These are phyloP conservation scores for Trachurus trachurus DNA, from an alignment of 2,797 vertebrate species.

Conservation along the genomic window DNA sequence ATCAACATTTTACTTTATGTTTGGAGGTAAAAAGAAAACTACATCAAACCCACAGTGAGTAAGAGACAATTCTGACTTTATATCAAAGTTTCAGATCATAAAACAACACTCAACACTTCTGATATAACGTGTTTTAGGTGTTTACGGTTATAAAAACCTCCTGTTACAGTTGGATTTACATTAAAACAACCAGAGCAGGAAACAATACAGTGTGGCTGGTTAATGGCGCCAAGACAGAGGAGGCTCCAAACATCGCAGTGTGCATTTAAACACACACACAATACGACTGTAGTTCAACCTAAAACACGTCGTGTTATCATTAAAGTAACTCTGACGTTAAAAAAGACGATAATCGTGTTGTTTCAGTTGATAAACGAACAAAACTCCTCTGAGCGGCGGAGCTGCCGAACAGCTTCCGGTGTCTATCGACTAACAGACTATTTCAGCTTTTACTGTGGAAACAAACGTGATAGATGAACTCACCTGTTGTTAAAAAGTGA, in stretches of 20 bases:
- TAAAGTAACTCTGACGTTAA: fast-evolving
- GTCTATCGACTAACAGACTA: fast-evolving
- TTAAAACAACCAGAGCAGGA: neutral
- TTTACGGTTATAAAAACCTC: fast-evolving
- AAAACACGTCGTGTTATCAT: fast-evolving
- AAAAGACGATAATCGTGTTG: fast-evolving
- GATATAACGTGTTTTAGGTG: neutral
- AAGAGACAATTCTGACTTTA: neutral
- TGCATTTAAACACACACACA: conserved; percentile 68
- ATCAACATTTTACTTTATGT: neutral
- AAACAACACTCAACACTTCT: neutral
- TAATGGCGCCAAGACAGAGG: conserved; percentile 50
- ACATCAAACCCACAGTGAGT: neutral
- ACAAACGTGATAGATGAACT: fast-evolving
- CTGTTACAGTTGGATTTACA: fast-evolving
- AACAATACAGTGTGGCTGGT: neutral
- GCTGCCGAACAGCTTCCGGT: neutral
- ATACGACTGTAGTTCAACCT: fast-evolving
- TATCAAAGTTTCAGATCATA: neutral
- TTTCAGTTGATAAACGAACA: neutral
- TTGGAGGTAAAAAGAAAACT: neutral
- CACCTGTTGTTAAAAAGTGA: neutral
- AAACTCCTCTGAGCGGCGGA: neutral
- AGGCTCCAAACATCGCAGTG: neutral
- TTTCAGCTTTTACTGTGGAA: fast-evolving